Percentiles rank a stretch among this genome's conserved stretches.
Evolutionary conservation across 2,888 invertebrate species (phyloP).

Genomic region (Aspidiotus rigidus): DNA sequence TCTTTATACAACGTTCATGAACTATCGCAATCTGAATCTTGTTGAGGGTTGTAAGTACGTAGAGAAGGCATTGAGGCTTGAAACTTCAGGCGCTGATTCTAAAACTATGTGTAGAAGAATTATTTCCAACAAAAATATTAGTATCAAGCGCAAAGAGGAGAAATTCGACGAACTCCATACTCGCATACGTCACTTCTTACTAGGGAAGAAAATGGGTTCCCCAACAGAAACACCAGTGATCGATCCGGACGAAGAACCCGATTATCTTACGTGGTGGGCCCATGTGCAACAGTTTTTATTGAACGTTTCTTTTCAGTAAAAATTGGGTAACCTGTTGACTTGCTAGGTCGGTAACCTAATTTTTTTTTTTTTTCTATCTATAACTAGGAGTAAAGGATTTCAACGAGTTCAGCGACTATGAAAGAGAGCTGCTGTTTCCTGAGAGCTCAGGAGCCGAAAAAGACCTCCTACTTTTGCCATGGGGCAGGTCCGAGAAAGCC

Average conservation of each 20-base stretch:
- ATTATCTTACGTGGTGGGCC: conserved; percentile 4
- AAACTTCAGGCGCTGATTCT: background rate
- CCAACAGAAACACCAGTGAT: background rate
- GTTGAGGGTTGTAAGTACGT: background rate
- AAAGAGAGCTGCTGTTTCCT: too few relatives aligned
- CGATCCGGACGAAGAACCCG: background rate
- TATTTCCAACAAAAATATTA: background rate
- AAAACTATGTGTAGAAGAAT: background rate
- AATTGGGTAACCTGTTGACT: too few relatives aligned
- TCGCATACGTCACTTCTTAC: background rate
- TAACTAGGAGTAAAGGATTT: too few relatives aligned
- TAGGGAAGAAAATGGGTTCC: conserved; percentile 3
- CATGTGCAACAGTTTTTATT: background rate
- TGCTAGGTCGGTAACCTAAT: too few relatives aligned
- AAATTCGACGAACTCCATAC: conserved; percentile 1
- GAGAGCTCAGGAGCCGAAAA: too few relatives aligned
- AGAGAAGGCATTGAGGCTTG: background rate
- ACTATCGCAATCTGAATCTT: background rate
- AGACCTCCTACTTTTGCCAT: too few relatives aligned
- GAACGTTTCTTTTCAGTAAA: background rate
- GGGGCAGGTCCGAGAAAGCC: too few relatives aligned
- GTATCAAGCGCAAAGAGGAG: background rate
- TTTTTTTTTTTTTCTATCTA: too few relatives aligned
- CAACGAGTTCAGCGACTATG: too few relatives aligned
- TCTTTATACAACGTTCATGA: too few relatives aligned